Base-by-base conservation (phyloP, 2,888 invertebrate species). In the Athalia cordata region DNA sequence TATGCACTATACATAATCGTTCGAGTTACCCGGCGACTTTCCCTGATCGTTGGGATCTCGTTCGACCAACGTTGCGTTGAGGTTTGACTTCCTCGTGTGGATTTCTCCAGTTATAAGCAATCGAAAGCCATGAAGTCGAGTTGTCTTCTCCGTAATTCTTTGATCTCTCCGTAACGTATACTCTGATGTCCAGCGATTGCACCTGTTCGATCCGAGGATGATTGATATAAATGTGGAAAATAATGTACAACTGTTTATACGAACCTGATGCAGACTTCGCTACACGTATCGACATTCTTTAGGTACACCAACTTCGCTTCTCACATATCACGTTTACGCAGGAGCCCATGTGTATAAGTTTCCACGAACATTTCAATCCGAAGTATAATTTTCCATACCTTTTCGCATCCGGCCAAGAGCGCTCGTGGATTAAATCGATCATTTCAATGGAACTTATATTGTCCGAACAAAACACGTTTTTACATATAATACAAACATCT, bases 21-120 rank as follows among this genome's bases (percentile, higher is more conserved):
- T 52, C 59, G 72, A 59, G 72, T 57, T 72, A 72, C 72, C 13
- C 47, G 57, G 57, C 72, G 59, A 72, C 72, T 72, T 72, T 72
- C 72, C 57, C 72, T 72, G 72, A 72, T 72, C 59, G 47, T 13
- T 57, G 55, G 29, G 29, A 29, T 29, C 29, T 29, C 55, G 55
- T 50, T 68, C 59, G n/a, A 13, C 47, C 13, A 47, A 47, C 8
- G 72, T 72, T 72, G 8, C 29, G 29, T 13, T 59, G 59, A 72
- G 72, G 57, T 59, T 29, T 45, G 72, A 59, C 72, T 72, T 65
- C 64, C 72, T 72, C 72, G 59, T 72, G 72, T 59, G 72, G 72
- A 72, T 72, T 72, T 72, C 72, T 72, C 72, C 72, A 11, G 13
- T 55, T 68, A 68, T 49, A 11, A n/a, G 49, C 66, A 66, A 57